Evolutionary conservation across 2,888 invertebrate genomes (phyloP), one percentile per base, ranked within the genome.

Genomic region (Sceliomorpha sp.): DNA sequence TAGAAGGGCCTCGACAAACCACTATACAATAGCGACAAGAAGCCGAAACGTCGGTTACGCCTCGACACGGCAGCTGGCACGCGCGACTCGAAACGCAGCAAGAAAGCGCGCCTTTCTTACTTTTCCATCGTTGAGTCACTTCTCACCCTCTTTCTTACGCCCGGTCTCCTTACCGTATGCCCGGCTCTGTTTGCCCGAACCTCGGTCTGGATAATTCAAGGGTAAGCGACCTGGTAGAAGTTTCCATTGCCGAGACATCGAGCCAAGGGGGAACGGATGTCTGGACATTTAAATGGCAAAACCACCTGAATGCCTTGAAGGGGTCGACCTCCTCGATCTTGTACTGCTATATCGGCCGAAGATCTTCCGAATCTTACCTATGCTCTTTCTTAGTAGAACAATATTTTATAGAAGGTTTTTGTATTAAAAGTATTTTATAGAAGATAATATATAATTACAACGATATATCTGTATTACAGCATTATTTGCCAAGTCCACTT

Each of bases 1-100:
- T 84, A 56, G 73, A 63, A 64, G 74, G 69, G 55, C 68, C 68
- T 75, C 20, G 68, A 69, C 72, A 68, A 72, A 68, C 74, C 75
- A 77, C 74, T 56, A 45, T 69, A 81, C 83, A 84, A 85, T 83
- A 75, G 76, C 76, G 77, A 78, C 77, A 80, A 86, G 85, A 87
- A 86, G 84, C 85, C 83, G 83, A 86, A 87, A 86, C 80, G 88
- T 86, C 88, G 88, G 88, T 88, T 88, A 88, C 84, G 85, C 86
- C 85, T 85, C 70, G 82, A 71, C 74, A 76, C 79, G 78, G 86
- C 88, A 88, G 87, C 88, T 88, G 88, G 86, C 87, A 88, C 88
- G 87, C 86, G 87, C 85, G 78, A 73, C 73, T 74, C 64, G 56
- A 70, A n/a, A 48, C 71, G 60, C 78, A 78, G 58, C 62, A 73